Evolutionary conservation across 2,797 vertebrate species (phyloP), one percentile per base, ranked within the genome.

Genomic region (Erithacus rubecula): DNA sequence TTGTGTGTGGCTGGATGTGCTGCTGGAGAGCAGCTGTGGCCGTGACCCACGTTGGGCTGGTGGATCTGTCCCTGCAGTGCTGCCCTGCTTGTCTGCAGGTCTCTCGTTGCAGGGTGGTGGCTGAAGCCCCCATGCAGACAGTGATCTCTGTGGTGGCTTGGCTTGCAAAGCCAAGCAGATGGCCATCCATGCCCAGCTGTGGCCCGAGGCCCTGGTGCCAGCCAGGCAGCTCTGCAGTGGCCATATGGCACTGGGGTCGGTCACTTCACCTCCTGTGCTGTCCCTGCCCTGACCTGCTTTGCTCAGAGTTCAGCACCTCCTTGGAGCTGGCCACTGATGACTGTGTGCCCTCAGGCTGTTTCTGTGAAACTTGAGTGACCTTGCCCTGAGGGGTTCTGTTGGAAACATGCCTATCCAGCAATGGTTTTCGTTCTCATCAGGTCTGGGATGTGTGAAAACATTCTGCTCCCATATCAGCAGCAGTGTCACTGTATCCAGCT

Each of bases 1-100:
- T 62, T 72, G 39, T 78, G 15, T 0, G 0, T 23, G 21, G 60
- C n/a, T n/a, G n/a, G n/a, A n/a, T n/a, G n/a, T n/a, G n/a, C n/a
- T n/a, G 6, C 60, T 46, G 36, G 19, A n/a, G 39, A 34, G 63
- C 44, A 46, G 55, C n/a, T 23, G 51, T 39, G 71, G 30, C 74
- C 27, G 4, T 11, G 5, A 27, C 36, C 59, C 0, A 4, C 6
- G 1, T 0, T 0, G 4, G 36, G 62, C 12, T 23, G 32, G 39
- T 41, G 79, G 26, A 3, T 67, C 26, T 72, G 43, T 20, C 20
- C 82, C 27, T 12, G 0, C 7, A 2, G 39, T 1, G 4, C 14
- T 52, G 15, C 43, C 15, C 14, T 49, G 30, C 47, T 32, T 14
- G 10, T 44, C 58, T 3, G 1, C 32, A 16, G n/a, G 7, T 68